Evolutionary conservation across 2,113 vertebrate genomes (phyloP).

Genomic region (Crotalus horridus): DNA sequence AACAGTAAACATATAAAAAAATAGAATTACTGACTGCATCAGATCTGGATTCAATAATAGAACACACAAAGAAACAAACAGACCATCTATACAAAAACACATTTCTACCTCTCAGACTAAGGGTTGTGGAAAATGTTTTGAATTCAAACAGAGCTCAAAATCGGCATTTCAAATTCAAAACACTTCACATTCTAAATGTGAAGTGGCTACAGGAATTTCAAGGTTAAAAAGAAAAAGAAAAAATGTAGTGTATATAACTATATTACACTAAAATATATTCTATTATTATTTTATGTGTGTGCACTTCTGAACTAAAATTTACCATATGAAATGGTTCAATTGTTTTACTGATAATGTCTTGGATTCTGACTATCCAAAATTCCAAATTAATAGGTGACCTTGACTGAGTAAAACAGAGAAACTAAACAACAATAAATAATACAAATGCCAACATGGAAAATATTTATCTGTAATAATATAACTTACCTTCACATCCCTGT

Average conservation of each 20-base stretch:
- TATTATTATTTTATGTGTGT: background rate
- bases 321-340: background rate
- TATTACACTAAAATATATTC: background rate
- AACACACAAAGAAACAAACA: background rate
- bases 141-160: background rate
- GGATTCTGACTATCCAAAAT: background rate
- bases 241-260: background rate
- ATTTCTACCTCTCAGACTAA: background rate
- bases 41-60: background rate
- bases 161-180: background rate
- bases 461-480: background rate
- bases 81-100: background rate
- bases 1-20: background rate
- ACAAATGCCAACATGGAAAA: background rate
- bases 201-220: background rate
- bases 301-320: background rate
- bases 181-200: background rate
- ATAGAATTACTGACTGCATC: background rate
- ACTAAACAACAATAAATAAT: background rate
- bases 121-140: background rate
- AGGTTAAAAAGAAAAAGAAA: background rate
- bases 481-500: conserved; percentile 97
- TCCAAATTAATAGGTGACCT: background rate
- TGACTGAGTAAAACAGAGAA: background rate
- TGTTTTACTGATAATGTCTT: background rate